These are phyloP conservation scores for Archegozetes longisetosus DNA, from an alignment of 1,140 invertebrate species.

Conservation along the genomic window DNA sequence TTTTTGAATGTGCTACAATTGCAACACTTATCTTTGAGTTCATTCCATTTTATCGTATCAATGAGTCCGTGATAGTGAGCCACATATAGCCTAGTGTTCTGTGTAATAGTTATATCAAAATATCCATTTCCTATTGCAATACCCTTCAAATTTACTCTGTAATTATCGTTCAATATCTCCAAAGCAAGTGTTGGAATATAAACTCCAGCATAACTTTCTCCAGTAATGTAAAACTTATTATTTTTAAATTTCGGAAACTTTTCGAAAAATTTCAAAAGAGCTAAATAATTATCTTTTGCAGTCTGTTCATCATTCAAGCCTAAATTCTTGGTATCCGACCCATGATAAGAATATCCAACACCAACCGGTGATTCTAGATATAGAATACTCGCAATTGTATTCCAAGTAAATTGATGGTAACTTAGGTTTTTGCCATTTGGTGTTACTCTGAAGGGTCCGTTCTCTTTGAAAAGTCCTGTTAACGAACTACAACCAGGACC, in stretches of 20 bases:
- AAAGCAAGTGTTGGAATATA: too few relatives aligned
- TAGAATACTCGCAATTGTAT: slow-evolving; percentile 49
- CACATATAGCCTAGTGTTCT: too few relatives aligned
- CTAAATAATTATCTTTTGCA: slow-evolving; percentile 26
- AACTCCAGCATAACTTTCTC: too few relatives aligned
- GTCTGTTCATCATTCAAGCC: slow-evolving; percentile 34
- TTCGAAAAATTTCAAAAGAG: slow-evolving; percentile 33
- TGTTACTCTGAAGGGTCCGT: slow-evolving; percentile 48
- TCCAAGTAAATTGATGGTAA: slow-evolving; percentile 52
- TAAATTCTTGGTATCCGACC: slow-evolving; percentile 32
- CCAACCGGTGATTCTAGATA: slow-evolving; percentile 78
- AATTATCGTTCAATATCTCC: too few relatives aligned
- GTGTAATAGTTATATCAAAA: too few relatives aligned
- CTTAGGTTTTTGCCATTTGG: slow-evolving; percentile 33
- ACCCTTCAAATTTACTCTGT: too few relatives aligned
- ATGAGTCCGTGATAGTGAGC: too few relatives aligned
- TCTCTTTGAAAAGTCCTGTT: slow-evolving; percentile 61
- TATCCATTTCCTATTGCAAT: too few relatives aligned
- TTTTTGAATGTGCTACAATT: too few relatives aligned
- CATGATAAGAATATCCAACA: slow-evolving; percentile 38
- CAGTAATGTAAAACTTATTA: too few relatives aligned
- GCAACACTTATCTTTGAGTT: too few relatives aligned
- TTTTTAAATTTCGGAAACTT: slow-evolving; percentile 34
- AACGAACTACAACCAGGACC: slow-evolving; percentile 42
- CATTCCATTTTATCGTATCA: too few relatives aligned